Base-by-base conservation (phyloP, 53 echinoderm and acorn worm genomes). In the Pentamera pediparva region DNA sequence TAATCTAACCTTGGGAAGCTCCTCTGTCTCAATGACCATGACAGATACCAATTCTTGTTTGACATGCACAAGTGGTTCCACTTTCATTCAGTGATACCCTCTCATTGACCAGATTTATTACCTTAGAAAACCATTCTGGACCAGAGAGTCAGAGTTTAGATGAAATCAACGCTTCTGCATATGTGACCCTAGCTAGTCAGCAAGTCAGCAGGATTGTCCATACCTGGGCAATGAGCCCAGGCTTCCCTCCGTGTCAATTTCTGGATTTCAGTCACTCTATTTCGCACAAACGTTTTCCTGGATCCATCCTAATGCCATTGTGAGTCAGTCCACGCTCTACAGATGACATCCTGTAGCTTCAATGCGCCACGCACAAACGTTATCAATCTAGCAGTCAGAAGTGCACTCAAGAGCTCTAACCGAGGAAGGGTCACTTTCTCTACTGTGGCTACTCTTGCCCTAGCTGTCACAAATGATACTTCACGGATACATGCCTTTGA, bases 301-400 rank as follows among this genome's bases (percentile, higher is more conserved):
- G 32, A 52, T 52, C 75, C 75, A 75, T 11, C 38, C 32, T 1
- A 75, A 17, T 13, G 75, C 28, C 17, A 75, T 58, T 17, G 75
- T 56, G 34, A 33, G 39, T 75, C 37, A 20, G 57, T 75, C 56
- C 56, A 75, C 32, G 17, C 24, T 53, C 35, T 75, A 17, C 24
- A 75, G 9, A 20, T n/a, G 10, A 56, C 56, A 56, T 56, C 19
- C 28, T 17, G 20, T 9, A 75, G 27, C 57, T 38, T 56, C 75
- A 75, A 75, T 75, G 57, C 36, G 20, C 36, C 18, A 0, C 21
- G 8, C 0, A 56, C 75, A 75, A 34, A 75, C 20, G 36, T 58
- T 19, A 75, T 31, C 73, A 39, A 56, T 31, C 75, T 75, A 35
- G 56, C 75, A 56, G 36, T 35, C 10, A 75, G 58, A 75, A 75